Conservation (phyloP, 2,888 invertebrate species). For the Clunio marinus region DNA sequence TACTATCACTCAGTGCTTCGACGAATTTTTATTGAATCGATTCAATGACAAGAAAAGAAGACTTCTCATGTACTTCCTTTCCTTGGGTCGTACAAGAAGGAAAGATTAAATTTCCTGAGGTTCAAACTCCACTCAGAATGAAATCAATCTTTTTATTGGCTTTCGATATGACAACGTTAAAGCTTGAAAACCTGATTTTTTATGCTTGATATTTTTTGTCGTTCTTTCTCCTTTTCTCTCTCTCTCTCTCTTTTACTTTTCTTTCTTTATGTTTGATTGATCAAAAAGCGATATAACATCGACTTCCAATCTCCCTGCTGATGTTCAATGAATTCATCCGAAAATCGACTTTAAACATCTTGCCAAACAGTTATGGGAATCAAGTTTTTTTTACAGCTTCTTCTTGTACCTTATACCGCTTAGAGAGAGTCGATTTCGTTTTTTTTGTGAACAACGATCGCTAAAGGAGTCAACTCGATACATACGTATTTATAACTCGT, state of each 20-base stretch:
- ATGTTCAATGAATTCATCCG: constrained; percentile 16
- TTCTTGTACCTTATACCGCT: neutral
- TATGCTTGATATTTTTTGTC: constrained; percentile 20
- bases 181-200: constrained; percentile 30
- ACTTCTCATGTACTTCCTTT: neutral
- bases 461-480: constrained; percentile 12
- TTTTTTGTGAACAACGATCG: constrained; percentile 1
- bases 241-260: too few relatives aligned
- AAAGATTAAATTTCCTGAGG: constrained; percentile 22
- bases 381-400: neutral
- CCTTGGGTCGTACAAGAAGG: neutral
- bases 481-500: constrained; percentile 17
- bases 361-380: constrained; percentile 11
- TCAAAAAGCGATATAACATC: constrained; percentile 21
- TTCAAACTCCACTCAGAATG: constrained; percentile 11
- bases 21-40: neutral
- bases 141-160: constrained; percentile 37
- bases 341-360: constrained; percentile 12
- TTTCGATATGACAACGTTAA: neutral
- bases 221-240: too few relatives aligned
- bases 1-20: neutral
- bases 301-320: neutral
- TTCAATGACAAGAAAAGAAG: neutral
- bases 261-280: constrained; percentile 27
- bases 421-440: too few relatives aligned